Evolutionary conservation across 2,888 invertebrate genomes (phyloP), one percentile per base, ranked within the genome.

Genomic region (Agelastica alni): DNA sequence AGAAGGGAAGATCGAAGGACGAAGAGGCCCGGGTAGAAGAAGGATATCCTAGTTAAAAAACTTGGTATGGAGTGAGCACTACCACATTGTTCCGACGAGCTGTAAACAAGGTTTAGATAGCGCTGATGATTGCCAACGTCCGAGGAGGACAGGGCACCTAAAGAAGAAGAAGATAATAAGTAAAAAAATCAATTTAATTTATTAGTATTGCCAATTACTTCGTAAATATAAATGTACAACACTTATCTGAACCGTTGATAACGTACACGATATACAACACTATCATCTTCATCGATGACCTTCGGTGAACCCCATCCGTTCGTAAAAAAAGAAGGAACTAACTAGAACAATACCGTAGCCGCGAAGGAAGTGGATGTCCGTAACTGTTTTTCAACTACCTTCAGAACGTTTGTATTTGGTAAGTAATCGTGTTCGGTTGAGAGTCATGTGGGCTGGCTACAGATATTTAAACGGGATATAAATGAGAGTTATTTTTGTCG

Each of bases 371-470:
- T 16, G 7, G 17, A 39, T 12, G 37, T 39, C 6, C 18, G 18
- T 39, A 39, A 39, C 37, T 37, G 37, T 37, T 37, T n/a, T 37
- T 17, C 37, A 37, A 37, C 37, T 39, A 39, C 37, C 13, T 37
- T 6, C 37, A 18, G 10, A 37, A 18, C 18, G 20, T 20, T 18
- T 37, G 37, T 37, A 37, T 37, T 37, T 37, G 37, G 37, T 18
- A 37, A 18, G 17, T 37, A 37, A 26, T 6, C 12, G 34, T 34
- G 18, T 18, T 5, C 3, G 10, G n/a, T 39, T 12, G 20, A 39
- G 12, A 12, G 20, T 20, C 13, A 39, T 2, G 37, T 39, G 37
- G 37, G 37, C 17, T 12, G 37, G 12, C 5, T 20, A 10, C 26
- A 20, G 12, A 39, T 39, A 20, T 34, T 16, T 12, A 20, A 39